These are phyloP conservation scores for Choloepus hoffmanni DNA, from an alignment of 2,113 vertebrate genomes.

Conservation along the genomic window DNA sequence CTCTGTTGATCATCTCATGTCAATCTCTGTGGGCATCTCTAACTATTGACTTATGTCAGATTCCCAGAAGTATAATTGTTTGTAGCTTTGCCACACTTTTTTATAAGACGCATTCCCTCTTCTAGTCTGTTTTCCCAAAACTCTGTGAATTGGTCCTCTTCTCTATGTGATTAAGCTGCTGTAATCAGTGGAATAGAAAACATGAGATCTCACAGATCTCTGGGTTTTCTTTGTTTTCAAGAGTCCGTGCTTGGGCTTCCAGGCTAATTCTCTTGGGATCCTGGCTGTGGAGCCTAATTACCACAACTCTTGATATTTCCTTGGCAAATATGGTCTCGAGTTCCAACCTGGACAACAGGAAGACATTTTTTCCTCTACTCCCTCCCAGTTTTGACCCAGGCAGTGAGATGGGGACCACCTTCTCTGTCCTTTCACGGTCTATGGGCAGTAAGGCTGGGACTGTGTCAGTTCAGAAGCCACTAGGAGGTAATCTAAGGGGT, in stretches of 20 bases:
- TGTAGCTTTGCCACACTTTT: not conserved
- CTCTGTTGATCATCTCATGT: not conserved
- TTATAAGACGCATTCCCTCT: not conserved
- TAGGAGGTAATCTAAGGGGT: not conserved
- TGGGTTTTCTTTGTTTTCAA: slow-evolving; percentile 22
- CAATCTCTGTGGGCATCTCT: not conserved
- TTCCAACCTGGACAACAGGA: not conserved
- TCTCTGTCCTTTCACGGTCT: not conserved
- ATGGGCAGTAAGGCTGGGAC: not conserved
- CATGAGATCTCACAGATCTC: not conserved
- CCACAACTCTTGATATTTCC: not conserved
- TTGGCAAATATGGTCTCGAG: not conserved
- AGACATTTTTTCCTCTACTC: no score
- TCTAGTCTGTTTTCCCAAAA: not conserved
- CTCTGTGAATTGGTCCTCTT: not conserved
- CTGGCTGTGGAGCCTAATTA: not conserved
- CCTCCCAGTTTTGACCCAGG: not conserved
- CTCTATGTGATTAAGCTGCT: not conserved
- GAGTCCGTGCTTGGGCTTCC: not conserved
- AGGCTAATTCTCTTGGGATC: not conserved
- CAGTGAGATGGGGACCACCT: not conserved
- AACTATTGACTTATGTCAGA: not conserved
- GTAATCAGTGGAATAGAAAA: not conserved
- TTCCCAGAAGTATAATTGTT: not conserved
- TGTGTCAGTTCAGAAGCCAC: not conserved